Evolutionary conservation across 30 jellyfish, hydroid and myxozoan species (phyloP).

Genomic region (Hydra vulgaris): DNA sequence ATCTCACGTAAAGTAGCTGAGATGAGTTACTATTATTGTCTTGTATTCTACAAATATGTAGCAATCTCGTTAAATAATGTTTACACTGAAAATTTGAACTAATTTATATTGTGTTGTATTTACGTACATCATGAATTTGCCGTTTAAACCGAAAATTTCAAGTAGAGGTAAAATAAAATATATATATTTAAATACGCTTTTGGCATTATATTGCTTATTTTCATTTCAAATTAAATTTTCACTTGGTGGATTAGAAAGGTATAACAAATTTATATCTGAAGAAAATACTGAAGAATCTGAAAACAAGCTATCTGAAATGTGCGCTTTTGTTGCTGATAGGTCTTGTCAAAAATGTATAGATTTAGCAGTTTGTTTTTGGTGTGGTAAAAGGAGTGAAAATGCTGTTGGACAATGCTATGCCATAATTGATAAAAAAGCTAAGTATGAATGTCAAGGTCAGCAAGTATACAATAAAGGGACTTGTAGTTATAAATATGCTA

Average conservation of each 20-base stretch:
- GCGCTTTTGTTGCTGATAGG: constrained; percentile 1
- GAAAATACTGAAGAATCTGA: neutral
- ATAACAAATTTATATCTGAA: neutral
- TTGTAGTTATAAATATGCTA: neutral
- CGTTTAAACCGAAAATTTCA: neutral
- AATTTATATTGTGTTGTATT: neutral
- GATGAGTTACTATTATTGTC: neutral
- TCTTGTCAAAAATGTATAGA: constrained; percentile 6
- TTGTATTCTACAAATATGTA: neutral
- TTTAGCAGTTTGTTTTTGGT: constrained; percentile 4
- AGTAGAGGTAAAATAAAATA: neutral
- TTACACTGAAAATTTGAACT: neutral
- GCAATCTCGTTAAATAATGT: neutral
- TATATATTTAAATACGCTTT: neutral
- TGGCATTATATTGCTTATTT: neutral
- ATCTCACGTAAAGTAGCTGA: neutral
- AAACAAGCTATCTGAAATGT: neutral
- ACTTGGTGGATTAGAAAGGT: neutral
- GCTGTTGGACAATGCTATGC: neutral
- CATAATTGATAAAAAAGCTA: neutral
- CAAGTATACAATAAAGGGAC: neutral
- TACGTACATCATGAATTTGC: neutral
- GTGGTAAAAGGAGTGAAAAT: neutral
- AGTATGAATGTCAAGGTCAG: neutral
- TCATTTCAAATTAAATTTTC: neutral